A percentile compares a stretch with the other conserved stretches of the same genome.
Conservation (phyloP, 2,797 vertebrate species). For the Clarias platycephalus region DNA sequence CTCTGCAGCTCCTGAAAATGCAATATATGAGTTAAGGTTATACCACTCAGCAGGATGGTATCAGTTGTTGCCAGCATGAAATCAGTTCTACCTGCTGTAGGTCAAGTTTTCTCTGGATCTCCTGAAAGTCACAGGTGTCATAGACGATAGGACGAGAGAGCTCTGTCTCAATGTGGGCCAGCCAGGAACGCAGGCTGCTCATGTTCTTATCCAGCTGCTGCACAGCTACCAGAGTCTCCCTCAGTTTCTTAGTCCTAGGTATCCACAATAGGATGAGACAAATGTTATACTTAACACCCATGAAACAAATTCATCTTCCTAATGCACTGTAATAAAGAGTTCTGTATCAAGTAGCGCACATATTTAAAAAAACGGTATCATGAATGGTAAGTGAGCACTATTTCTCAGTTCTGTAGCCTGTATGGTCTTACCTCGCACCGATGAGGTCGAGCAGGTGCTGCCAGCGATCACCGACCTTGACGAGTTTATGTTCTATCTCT, state of each 20-base stretch:
- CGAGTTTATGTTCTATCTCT: conserved; percentile 94
- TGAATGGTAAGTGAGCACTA: not conserved
- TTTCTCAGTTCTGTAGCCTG: not conserved
- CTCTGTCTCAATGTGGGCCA: conserved; percentile 92
- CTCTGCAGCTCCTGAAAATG: conserved; percentile 86
- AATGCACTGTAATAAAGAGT: not conserved
- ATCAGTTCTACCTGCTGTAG: conserved; percentile 86
- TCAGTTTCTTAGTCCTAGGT: conserved; percentile 91
- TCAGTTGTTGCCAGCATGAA: not conserved
- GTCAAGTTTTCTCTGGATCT: conserved; percentile 92
- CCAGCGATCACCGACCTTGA: conserved; percentile 94
- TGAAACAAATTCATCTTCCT: not conserved
- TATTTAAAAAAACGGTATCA: not conserved
- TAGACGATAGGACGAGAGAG: conserved; percentile 93
- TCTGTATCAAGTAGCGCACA: conserved; percentile 1
- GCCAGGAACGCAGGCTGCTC: conserved; percentile 90
- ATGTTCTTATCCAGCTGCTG: conserved; percentile 98
- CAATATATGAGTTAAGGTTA: not conserved
- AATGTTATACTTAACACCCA: not conserved
- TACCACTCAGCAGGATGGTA: not conserved
- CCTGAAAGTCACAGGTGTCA: conserved; percentile 87
- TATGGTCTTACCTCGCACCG: conserved; percentile 83
- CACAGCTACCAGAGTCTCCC: conserved; percentile 92
- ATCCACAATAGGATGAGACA: not conserved
- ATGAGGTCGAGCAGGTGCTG: conserved; percentile 96